Percentiles rank a stretch among this genome's conserved stretches.
These are phyloP conservation scores for Plumapathes pennacea DNA, from an alignment of 92 coral and sea anemone species.

Conservation along the genomic window DNA sequence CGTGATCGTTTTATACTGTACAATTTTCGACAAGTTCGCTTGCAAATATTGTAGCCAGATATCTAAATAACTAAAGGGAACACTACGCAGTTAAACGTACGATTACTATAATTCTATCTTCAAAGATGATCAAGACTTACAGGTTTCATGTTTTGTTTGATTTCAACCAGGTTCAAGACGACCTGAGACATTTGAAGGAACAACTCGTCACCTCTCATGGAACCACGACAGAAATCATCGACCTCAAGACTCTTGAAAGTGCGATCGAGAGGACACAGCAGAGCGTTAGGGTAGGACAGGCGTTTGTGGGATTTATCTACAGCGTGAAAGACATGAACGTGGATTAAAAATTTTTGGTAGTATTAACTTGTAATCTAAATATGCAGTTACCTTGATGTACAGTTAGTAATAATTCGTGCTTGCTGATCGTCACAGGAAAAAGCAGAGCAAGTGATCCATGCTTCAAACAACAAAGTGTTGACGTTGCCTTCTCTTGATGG, in stretches of 20 bases:
- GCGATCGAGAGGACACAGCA: constrained; percentile 93
- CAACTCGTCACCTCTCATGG: constrained; percentile 67
- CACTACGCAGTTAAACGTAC: too few species aligned
- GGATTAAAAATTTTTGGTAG: neutral
- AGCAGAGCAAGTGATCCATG: constrained; percentile 84
- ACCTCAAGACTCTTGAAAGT: constrained; percentile 73
- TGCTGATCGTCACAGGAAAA: too few species aligned
- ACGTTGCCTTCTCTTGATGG: constrained; percentile 87
- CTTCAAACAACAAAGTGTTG: constrained; percentile 78
- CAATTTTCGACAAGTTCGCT: too few species aligned
- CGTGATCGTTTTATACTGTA: too few species aligned
- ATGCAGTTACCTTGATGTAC: too few species aligned
- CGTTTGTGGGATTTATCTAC: neutral
- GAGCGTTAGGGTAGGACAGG: constrained; percentile 77
- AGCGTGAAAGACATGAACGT: neutral
- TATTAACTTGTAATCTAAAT: too few species aligned
- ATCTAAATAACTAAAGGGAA: too few species aligned
- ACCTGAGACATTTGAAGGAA: constrained; percentile 92
- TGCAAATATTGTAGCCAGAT: too few species aligned
- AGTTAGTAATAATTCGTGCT: too few species aligned
- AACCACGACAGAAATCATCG: constrained; percentile 60
- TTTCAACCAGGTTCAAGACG: constrained; percentile 88
- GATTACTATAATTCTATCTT: too few species aligned
- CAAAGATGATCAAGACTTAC: too few species aligned
- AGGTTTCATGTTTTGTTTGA: too few species aligned